Evolutionary conservation across 2,797 vertebrate species (phyloP), one percentile per base, ranked within the genome.

Genomic region (Pipistrellus nathusii): DNA sequence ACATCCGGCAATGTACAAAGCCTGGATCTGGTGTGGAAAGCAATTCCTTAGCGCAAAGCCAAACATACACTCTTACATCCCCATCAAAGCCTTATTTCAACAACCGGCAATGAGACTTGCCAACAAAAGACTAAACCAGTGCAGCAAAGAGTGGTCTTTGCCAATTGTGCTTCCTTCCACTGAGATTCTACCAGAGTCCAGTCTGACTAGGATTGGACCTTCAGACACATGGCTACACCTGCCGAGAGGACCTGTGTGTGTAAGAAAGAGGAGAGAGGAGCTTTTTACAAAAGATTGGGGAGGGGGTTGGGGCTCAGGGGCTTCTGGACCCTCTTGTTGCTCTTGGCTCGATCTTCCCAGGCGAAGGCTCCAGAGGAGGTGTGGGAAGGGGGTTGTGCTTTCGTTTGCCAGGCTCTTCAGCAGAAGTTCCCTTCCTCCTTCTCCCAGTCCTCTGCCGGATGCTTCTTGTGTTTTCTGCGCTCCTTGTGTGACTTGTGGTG

Each of bases 401-500:
- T 75, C 48, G 64, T 13, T 0, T n/a, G 80, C 75, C 81, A 68
- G 72, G 27, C 10, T 87, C 21, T 88, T 98, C 92, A 98, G 96
- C 98, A 98, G 97, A 98, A 98, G 86, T 98, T 98, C 53, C 97
- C 98, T 78, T 97, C 97, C 1, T 96, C 94, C 75, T 92, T 89
- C 75, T 96, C 98, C 97, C 98, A 98, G 98, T 98, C 98, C 95
- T 97, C 96, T 1, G 86, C 96, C 3, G 96, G 96, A 78, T 69
- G 98, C 71, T 93, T 93, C 89, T 92, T 97, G 98, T 99, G 99
- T 99, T 99, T 99, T 96, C 99, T 98, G 98, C 98, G 98, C 97
- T 99, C 99, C 96, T 99, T 99, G 97, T 97, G 98, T n/a, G 98
- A 98, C 98, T 99, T 99, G 98, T 98, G 99, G 97, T 98, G 99